Evolutionary conservation across 2,888 invertebrate species (phyloP).

Genomic region (Orthonevra nobilis): DNA sequence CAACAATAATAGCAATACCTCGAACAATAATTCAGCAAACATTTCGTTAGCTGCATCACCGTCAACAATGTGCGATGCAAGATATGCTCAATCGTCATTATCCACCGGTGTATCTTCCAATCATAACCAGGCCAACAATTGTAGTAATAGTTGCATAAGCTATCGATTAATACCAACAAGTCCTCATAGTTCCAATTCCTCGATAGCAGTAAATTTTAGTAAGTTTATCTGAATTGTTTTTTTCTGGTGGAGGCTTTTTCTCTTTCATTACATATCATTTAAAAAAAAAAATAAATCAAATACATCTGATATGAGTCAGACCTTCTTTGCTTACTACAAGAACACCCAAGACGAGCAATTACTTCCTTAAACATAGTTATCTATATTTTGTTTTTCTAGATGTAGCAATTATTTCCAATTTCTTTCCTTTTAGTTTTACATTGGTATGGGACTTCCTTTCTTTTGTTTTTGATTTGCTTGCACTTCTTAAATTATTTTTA

Average conservation of each 20-base stretch:
- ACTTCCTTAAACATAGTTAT: too few relatives aligned
- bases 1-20: conserved; percentile 51
- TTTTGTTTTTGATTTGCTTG: too few relatives aligned
- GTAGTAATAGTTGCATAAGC: conserved; percentile 50
- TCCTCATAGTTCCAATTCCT: conserved; percentile 48
- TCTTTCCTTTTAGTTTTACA: too few relatives aligned
- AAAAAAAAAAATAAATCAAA: too few relatives aligned
- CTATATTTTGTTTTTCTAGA: too few relatives aligned
- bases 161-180: conserved; percentile 51
- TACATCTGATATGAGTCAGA: too few relatives aligned
- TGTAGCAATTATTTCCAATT: too few relatives aligned
- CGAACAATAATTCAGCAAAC: conserved; percentile 53
- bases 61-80: conserved; percentile 53
- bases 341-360: too few relatives aligned
- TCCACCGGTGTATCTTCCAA: conserved; percentile 42
- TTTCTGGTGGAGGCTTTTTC: neutral
- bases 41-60: conserved; percentile 49
- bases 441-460: too few relatives aligned
- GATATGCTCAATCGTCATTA: conserved; percentile 55
- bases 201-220: conserved; percentile 55
- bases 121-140: conserved; percentile 50
- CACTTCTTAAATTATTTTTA: neutral
- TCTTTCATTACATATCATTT: too few relatives aligned
- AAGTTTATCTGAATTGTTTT: conserved; percentile 39
- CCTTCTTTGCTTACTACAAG: too few relatives aligned